Base-by-base conservation (phyloP, 2,888 invertebrate genomes). In the Drosophila diplacantha region DNA sequence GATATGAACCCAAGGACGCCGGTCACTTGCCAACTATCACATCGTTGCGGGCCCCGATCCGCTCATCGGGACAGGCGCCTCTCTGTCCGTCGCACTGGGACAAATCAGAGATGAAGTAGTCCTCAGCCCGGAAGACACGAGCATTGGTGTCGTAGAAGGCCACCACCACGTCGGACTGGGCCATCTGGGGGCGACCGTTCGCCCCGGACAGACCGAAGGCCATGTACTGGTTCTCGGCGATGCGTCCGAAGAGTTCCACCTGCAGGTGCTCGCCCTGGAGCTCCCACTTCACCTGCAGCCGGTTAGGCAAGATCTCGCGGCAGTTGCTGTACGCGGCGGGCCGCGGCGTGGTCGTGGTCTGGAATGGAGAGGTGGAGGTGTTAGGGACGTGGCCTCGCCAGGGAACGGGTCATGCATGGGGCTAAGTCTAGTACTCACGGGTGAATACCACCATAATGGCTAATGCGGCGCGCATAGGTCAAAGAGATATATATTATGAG, bases 401-500 rank as follows among this genome's bases (percentile, higher is more conserved):
- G 14, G 6, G 20, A 18, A 18, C 24, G 24, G 34, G 44, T 22
- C 73, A 78, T 73, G 75, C 78, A 65, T 60, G 65, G 60, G 60
- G 46, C 69, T 53, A 66, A 74, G 55, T 41, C 78, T 78, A 83
- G 85, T 91, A 94, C 95, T 95, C 91, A 96, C 96, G 88, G 95
- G 95, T 88, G 94, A 94, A 89, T 96, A 96, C 96, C 95, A 96
- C 95, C 95, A 96, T 85, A 94, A 92, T 87, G 96, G 96, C 96
- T 96, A 85, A 85, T 81, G 85, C 78, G 81, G 72, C 75, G 81
- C 64, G 81, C 79, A 73, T 75, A 71, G 74, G 80, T 85, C 83
- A 82, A 66, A 82, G 67, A 82, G 69, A 79, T 81, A 74, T 82
- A 80, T 78, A 77, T 65, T 57, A 75, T 78, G 78, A 78, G 70